phyloP scores from a whole-genome alignment of 2,888 invertebrate genomes.

The Spilosoma lubricipeda region DNA sequence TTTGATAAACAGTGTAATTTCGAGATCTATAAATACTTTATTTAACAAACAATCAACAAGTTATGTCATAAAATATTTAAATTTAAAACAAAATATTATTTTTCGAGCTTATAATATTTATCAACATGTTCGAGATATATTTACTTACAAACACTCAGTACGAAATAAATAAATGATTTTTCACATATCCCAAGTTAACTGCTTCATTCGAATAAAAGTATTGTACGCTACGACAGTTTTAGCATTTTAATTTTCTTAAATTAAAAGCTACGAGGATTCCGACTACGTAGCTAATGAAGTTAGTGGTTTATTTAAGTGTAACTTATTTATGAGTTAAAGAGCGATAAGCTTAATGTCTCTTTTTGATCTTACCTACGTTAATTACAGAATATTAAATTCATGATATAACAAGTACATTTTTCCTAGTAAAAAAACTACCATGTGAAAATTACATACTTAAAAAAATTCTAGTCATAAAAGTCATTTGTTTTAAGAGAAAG shows the following conservation, averaged over 20 bases:
- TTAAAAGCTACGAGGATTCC: neutral
- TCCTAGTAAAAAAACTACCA: neutral
- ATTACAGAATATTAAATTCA: neutral
- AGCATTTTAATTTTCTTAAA: neutral
- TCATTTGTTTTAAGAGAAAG: neutral
- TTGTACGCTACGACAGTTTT: neutral
- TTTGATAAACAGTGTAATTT: neutral
- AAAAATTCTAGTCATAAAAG: too few relatives aligned
- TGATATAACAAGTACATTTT: neutral
- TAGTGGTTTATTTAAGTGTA: slow-evolving; percentile 3
- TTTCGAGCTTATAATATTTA: neutral
- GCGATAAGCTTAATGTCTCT: neutral
- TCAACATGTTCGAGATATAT: neutral
- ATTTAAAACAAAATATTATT: neutral
- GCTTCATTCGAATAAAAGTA: too few relatives aligned
- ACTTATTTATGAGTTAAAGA: slow-evolving; percentile 1
- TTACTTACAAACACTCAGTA: too few relatives aligned
- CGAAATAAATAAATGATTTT: too few relatives aligned
- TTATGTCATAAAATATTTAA: neutral
- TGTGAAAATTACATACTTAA: too few relatives aligned
- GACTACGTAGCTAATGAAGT: slow-evolving; percentile 3
- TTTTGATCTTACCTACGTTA: neutral
- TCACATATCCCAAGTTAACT: too few relatives aligned
- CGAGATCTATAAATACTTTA: too few relatives aligned
- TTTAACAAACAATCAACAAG: neutral